Evolutionary conservation across 2,888 invertebrate species (phyloP).

Genomic region (Schizotus pectinicornis): DNA sequence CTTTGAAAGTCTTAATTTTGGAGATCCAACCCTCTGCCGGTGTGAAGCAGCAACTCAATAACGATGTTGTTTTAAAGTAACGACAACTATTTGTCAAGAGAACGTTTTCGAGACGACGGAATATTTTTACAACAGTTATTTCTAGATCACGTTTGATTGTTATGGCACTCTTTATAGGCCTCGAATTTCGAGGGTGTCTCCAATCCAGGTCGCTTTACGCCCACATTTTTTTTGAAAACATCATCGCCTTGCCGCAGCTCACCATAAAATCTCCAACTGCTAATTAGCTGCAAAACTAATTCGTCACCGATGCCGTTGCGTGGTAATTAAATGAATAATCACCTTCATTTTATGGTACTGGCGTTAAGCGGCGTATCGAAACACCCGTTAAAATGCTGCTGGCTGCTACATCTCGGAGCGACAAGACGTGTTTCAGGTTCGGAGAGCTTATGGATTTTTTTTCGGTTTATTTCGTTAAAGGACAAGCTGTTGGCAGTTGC

Average conservation of each 20-base stretch:
- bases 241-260: no score
- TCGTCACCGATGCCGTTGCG: not conserved
- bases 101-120: conserved; percentile 14
- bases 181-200: conserved; percentile 17
- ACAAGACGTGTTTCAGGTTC: no score
- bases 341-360: not conserved
- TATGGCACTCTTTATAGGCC: conserved; percentile 32
- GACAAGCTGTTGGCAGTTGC: no score
- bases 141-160: conserved; percentile 37
- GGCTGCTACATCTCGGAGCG: no score
- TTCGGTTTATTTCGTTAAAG: no score
- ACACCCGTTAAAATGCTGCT: no score
- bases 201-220: no score
- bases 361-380: no score
- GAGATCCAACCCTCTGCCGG: not conserved
- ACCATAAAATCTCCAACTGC: no score
- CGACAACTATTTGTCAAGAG: conserved; percentile 31
- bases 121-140: conserved; percentile 38
- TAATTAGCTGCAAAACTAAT: not conserved
- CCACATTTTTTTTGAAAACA: no score
- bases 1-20: not conserved
- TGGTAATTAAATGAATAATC: not conserved
- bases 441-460: no score
- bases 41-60: conserved; percentile 18
- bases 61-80: conserved; percentile 32